Base-by-base conservation (phyloP, 2,888 invertebrate genomes). In the Strigamia crassipes region DNA sequence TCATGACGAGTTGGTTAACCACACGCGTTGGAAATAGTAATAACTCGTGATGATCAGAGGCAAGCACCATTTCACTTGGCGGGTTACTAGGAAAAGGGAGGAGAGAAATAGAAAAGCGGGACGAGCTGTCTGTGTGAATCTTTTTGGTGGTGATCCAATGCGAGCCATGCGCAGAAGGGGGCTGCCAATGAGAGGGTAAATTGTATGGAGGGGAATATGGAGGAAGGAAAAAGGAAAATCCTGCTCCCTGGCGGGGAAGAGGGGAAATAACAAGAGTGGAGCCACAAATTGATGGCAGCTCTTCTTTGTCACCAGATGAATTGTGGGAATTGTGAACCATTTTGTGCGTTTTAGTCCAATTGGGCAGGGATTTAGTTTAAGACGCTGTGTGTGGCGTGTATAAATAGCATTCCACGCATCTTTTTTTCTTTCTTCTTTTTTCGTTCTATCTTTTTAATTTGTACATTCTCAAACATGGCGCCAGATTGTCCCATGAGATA, bases 171-270 rank as follows among this genome's bases (percentile, higher is more conserved):
- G 61, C 61, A 66, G 61, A 66, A 66, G 61, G 61, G 61, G 61
- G 61, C 61, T 66, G 61, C 61, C 61, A 66, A 66, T 66, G 61
- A 66, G 61, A 66, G 61, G 61, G 61, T 66, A 66, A 66, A 66
- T 66, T 66, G 61, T 66, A 66, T 66, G 61, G 61, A 66, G 61
- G 61, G 61, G 61, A 66, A 66, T 66, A 66, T 66, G 61, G 61
- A 66, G 61, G 61, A 66, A 66, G 61, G 61, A 66, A 66, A 66
- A 66, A 66, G 61, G 61, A 66, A 66, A 66, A 66, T 66, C 61
- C 61, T 66, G 61, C 61, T 66, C 61, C 61, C 61, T 66, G 61
- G 61, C 61, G 61, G 21, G 61, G 21, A 66, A 66, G 61, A 66
- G 61, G 61, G 61, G 61, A 66, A 66, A 66, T 66, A 66, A 66